A percentile compares a stretch with the other conserved stretches of the same genome.
Evolutionary conservation across 2,797 vertebrate genomes (phyloP).

Genomic region (Poeciliopsis presidionis): DNA sequence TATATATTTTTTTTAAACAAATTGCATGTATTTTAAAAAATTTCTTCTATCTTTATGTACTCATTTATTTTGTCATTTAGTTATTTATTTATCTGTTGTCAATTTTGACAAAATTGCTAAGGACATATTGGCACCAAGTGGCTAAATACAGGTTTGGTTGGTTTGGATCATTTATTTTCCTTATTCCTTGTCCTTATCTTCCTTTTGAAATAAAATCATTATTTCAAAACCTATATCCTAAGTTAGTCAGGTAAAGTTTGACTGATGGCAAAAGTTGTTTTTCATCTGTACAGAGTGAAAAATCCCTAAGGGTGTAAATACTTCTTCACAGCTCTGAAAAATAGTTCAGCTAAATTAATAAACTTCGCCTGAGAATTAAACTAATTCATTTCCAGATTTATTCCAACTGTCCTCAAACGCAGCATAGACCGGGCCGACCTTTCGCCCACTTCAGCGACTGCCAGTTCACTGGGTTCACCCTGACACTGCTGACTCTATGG

Average conservation of each 20-base stretch:
- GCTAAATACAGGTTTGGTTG: neutral
- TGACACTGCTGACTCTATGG: slow-evolving; percentile 81
- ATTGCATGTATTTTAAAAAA: neutral
- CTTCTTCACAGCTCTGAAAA: neutral
- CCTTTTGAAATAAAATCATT: neutral
- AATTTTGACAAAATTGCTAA: neutral
- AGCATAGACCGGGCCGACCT: slow-evolving; percentile 83
- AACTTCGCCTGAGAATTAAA: neutral
- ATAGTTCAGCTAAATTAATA: neutral
- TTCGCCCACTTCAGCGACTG: slow-evolving; percentile 87
- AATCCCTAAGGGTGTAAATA: neutral
- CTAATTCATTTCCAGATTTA: neutral
- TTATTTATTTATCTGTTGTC: neutral
- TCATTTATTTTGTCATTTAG: neutral
- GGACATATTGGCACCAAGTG: neutral
- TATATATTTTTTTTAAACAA: neutral
- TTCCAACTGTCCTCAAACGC: slow-evolving; percentile 34
- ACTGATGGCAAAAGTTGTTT: neutral
- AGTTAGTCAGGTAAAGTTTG: neutral
- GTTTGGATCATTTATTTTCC: neutral
- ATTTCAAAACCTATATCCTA: neutral
- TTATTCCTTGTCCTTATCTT: neutral
- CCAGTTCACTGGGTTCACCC: slow-evolving; percentile 82
- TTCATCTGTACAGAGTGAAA: neutral
- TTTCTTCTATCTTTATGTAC: neutral